Evolutionary conservation across 2,797 vertebrate genomes (phyloP).

Genomic region (Ctenopoma kingsleyae): DNA sequence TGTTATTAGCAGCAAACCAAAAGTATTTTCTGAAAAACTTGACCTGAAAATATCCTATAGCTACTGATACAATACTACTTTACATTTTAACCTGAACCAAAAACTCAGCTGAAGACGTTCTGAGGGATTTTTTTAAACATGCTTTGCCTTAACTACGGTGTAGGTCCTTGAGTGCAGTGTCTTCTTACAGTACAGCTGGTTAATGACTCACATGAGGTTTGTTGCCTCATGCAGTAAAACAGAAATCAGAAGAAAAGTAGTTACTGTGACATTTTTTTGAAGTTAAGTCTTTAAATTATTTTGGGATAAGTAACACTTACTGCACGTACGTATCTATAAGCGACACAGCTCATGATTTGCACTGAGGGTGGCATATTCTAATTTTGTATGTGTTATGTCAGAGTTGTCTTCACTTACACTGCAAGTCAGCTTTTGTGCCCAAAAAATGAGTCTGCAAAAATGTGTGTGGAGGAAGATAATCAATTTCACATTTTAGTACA

Average conservation of each 20-base stretch:
- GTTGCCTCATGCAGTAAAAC: slow-evolving; percentile 38
- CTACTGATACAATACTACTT: slow-evolving; percentile 24
- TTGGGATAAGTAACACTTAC: slow-evolving; percentile 11
- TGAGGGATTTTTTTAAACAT: slow-evolving; percentile 19
- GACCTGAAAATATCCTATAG: slow-evolving; percentile 33
- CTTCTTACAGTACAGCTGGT: slow-evolving; percentile 48
- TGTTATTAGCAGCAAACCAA: slow-evolving; percentile 39
- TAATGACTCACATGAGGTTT: slow-evolving; percentile 57
- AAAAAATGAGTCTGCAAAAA: not conserved
- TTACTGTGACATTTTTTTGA: no score
- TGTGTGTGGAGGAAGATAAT: slow-evolving; percentile 1
- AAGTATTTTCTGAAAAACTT: slow-evolving; percentile 29
- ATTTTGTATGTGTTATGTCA: not conserved
- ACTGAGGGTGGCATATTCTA: not conserved
- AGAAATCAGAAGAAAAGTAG: slow-evolving; percentile 31
- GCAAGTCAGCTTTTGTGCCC: not conserved
- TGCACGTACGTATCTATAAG: slow-evolving; percentile 16
- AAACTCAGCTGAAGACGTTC: slow-evolving; percentile 13
- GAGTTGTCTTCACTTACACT: slow-evolving; percentile 3
- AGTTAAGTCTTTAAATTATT: no score
- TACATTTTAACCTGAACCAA: slow-evolving; percentile 35
- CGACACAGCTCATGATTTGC: slow-evolving; percentile 4
- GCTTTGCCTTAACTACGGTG: slow-evolving; percentile 10
- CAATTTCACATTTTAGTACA: not conserved
- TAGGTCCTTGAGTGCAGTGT: slow-evolving; percentile 13